These are phyloP conservation scores for Tarsius wallacei DNA, from an alignment of 2,797 vertebrate genomes.

Conservation along the genomic window DNA sequence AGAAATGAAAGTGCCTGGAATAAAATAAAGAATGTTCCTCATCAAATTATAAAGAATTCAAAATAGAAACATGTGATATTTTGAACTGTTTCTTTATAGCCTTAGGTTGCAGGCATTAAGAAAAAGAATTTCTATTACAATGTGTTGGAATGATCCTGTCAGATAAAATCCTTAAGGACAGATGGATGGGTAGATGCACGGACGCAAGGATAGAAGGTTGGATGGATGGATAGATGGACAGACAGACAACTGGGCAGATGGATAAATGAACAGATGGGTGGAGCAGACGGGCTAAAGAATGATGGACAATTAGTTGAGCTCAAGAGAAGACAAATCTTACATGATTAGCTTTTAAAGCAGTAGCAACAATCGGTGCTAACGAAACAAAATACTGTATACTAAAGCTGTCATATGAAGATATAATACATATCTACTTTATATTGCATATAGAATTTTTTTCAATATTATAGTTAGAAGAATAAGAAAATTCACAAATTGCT, in stretches of 20 bases:
- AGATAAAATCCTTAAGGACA: not conserved
- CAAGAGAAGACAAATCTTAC: conserved; percentile 3
- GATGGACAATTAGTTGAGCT: not conserved
- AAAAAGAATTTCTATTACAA: not conserved
- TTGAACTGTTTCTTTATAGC: not conserved
- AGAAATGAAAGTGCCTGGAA: not conserved
- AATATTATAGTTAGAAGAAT: not conserved
- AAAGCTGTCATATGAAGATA: not conserved
- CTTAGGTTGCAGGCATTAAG: not conserved
- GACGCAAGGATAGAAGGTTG: not conserved
- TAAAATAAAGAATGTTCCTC: not conserved
- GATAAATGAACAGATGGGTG: not conserved
- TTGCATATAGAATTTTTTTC: not conserved
- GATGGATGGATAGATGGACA: not conserved
- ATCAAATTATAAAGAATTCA: not conserved
- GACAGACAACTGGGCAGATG: not conserved
- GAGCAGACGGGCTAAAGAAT: not conserved
- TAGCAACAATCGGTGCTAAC: not conserved
- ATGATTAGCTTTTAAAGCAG: not conserved
- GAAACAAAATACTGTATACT: not conserved
- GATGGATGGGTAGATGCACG: no score
- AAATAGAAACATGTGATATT: not conserved
- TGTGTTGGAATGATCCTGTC: not conserved
- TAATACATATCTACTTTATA: not conserved
- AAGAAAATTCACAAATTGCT: not conserved